Percentiles rank a stretch among this genome's conserved stretches.
Evolutionary conservation across 1,140 invertebrate species (phyloP).

Genomic region (Pachypsylla venusta): DNA sequence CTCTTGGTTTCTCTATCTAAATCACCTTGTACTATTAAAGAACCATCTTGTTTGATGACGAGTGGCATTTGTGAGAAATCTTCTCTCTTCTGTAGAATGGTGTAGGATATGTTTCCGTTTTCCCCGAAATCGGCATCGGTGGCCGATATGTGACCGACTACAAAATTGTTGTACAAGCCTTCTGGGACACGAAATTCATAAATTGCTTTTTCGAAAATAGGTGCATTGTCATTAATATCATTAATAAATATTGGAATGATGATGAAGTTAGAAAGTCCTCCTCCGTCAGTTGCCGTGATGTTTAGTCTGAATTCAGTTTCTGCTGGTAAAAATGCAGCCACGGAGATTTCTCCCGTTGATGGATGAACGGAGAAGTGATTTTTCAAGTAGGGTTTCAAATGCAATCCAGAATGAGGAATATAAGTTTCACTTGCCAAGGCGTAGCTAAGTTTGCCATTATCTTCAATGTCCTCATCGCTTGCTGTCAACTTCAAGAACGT

Average conservation of each 20-base stretch:
- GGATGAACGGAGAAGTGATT: conserved; percentile 58
- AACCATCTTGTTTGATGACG: conserved; percentile 51
- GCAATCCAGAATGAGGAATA: conserved; percentile 34
- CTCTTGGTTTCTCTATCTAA: conserved; percentile 61
- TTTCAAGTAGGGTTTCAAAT: conserved; percentile 27
- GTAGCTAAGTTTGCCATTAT: conserved; percentile 61
- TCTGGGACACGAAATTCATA: conserved; percentile 72
- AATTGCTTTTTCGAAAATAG: conserved; percentile 60
- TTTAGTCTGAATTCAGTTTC: conserved; percentile 63
- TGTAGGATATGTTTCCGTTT: conserved; percentile 61
- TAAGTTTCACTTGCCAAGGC: conserved; percentile 48
- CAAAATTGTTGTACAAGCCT: conserved; percentile 48
- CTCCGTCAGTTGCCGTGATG: conserved; percentile 58
- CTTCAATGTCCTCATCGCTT: conserved; percentile 59
- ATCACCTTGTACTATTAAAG: conserved; percentile 55
- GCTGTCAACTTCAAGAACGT: conserved; percentile 65
- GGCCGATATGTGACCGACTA: conserved; percentile 58
- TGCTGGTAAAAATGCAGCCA: conserved; percentile 54
- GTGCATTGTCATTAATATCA: conserved; percentile 75
- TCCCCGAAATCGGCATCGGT: conserved; percentile 56
- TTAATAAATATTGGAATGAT: conserved; percentile 49
- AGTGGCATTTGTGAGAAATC: conserved; percentile 43
- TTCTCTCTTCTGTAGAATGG: conserved; percentile 40
- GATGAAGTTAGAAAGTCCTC: conserved; percentile 49
- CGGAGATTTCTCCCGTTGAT: conserved; percentile 52